Evolutionary conservation across 2,888 invertebrate species (phyloP).

Genomic region (Hermaeophaga mercurialis): DNA sequence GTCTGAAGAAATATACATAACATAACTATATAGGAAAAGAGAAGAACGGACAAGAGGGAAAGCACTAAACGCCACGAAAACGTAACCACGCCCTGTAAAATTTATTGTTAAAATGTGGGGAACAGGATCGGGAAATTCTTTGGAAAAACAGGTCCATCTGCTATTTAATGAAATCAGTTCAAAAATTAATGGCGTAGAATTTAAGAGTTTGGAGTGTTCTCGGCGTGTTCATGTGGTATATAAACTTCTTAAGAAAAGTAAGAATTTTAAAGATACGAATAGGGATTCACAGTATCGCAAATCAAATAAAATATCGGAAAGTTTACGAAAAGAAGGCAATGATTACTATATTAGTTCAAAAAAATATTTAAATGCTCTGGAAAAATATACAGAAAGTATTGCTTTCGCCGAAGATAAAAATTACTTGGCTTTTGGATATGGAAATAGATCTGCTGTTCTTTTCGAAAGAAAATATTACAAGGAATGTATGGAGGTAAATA

Average conservation of each 20-base stretch:
- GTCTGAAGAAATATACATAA: no score
- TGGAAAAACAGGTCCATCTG: slow-evolving; percentile 5
- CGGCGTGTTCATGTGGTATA: slow-evolving; percentile 18
- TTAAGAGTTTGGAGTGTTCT: slow-evolving; percentile 1
- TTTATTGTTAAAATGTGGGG: slow-evolving; percentile 13
- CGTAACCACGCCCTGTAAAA: no score
- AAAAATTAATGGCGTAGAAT: slow-evolving; percentile 2
- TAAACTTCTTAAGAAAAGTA: slow-evolving; percentile 4
- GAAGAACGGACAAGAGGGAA: no score
- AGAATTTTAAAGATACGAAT: not conserved
- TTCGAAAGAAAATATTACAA: slow-evolving; percentile 66
- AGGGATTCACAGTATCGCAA: slow-evolving; percentile 8
- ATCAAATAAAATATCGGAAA: slow-evolving; percentile 7
- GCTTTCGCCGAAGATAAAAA: slow-evolving; percentile 64
- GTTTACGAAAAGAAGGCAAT: slow-evolving; percentile 12
- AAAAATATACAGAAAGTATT: slow-evolving; percentile 67
- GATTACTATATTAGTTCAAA: not conserved
- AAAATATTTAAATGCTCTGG: slow-evolving; percentile 39
- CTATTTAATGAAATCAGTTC: slow-evolving; percentile 9
- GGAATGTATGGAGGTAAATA: slow-evolving; percentile 64
- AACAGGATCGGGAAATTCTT: not conserved
- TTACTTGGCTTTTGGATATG: slow-evolving; percentile 68
- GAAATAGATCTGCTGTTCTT: slow-evolving; percentile 72
- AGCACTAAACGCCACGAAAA: no score
- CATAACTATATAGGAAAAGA: no score